Evolutionary conservation across 2,888 invertebrate species (phyloP).

Genomic region (Ochlodes sylvanus): DNA sequence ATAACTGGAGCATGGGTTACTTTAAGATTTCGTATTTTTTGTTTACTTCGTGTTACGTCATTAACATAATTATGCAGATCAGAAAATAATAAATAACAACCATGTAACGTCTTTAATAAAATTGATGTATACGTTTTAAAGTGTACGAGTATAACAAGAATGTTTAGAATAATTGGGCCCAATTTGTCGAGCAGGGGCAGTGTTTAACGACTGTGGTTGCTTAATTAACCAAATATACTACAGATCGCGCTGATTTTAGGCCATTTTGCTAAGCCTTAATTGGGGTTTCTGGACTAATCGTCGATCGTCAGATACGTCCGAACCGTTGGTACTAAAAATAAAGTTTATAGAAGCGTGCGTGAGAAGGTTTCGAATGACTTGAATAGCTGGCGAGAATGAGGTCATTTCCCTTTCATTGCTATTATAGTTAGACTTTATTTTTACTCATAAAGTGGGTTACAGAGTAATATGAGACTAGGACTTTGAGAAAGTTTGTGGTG

Average conservation of each 20-base stretch:
- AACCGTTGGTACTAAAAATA: constrained; percentile 70
- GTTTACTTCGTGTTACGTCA: not conserved
- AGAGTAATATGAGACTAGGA: constrained; percentile 40
- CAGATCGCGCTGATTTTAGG: constrained; percentile 64
- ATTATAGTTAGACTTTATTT: constrained; percentile 67
- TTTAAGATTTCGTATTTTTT: constrained; percentile 1
- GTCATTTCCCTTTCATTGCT: constrained; percentile 77
- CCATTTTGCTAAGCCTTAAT: constrained; percentile 66
- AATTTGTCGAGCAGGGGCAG: constrained; percentile 59
- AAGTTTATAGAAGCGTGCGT: constrained; percentile 77
- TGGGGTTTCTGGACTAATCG: constrained; percentile 68
- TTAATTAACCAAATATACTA: constrained; percentile 59
- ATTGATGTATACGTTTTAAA: constrained; percentile 39
- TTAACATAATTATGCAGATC: too few relatives aligned
- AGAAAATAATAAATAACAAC: too few relatives aligned
- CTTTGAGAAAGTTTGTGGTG: constrained; percentile 31
- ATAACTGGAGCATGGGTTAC: constrained; percentile 41
- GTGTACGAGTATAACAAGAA: constrained; percentile 54
- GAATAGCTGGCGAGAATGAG: constrained; percentile 64
- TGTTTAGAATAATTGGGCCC: constrained; percentile 56
- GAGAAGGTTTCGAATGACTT: constrained; percentile 69
- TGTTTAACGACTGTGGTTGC: constrained; percentile 46
- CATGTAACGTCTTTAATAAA: too few relatives aligned
- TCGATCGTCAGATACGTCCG: constrained; percentile 71
- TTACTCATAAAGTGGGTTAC: constrained; percentile 56